A percentile compares a stretch with the other conserved stretches of the same genome.
Evolutionary conservation across 2,113 vertebrate genomes (phyloP).

Genomic region (Antidorcas marsupialis): DNA sequence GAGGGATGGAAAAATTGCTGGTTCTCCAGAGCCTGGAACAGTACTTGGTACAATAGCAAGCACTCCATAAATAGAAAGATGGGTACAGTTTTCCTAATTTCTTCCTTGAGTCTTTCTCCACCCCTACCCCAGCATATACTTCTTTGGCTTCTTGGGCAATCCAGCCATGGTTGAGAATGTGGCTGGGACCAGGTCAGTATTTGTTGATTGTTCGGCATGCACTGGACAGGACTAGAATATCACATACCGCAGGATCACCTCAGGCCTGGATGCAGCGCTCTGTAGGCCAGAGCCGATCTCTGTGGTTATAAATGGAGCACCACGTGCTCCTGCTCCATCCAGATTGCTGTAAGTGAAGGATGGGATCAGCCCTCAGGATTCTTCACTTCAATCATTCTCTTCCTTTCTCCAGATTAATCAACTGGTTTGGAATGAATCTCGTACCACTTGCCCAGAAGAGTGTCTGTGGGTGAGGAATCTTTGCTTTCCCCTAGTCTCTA

Average conservation of each 20-base stretch:
- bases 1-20: background rate
- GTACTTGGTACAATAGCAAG: background rate
- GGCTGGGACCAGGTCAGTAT: background rate
- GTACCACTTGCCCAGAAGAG: background rate
- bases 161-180: background rate
- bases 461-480: background rate
- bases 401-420: background rate
- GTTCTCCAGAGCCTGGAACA: background rate
- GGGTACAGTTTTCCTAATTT: background rate
- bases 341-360: background rate
- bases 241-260: background rate
- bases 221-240: background rate
- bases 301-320: background rate
- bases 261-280: background rate
- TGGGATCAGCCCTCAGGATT: background rate
- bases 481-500: background rate
- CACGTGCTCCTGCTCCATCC: background rate
- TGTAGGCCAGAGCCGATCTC: background rate
- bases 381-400: background rate
- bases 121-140: background rate
- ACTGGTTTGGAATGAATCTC: background rate
- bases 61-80: background rate
- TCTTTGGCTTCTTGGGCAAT: background rate
- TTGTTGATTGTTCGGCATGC: background rate
- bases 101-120: background rate